Conservation (phyloP, 2,888 invertebrate species). For the Nomada ruficornis region DNA sequence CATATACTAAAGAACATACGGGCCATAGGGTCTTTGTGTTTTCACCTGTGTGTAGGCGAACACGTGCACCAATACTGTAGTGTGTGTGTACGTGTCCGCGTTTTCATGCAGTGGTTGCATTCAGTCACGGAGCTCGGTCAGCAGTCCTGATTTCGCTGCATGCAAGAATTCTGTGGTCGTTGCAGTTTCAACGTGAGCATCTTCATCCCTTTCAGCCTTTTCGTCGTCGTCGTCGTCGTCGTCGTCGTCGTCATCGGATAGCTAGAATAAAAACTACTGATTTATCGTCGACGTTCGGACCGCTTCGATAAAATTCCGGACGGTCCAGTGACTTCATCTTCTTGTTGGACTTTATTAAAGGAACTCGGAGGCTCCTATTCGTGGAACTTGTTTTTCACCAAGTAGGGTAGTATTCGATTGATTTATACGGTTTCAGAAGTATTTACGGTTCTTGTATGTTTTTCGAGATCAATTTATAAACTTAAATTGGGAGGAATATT, state of each 20-base stretch:
- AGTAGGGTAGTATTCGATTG: neutral
- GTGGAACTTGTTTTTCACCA: constrained; percentile 1
- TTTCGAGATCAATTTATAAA: too few species aligned
- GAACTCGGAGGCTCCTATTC: constrained; percentile 54
- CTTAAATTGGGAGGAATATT: too few species aligned
- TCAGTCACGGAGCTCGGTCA: constrained; percentile 72
- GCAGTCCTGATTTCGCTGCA: constrained; percentile 73
- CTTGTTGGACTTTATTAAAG: constrained; percentile 57
- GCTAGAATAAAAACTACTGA: constrained; percentile 75
- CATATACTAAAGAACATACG: neutral
- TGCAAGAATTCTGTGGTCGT: constrained; percentile 75
- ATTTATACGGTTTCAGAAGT: neutral
- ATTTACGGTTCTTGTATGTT: too few species aligned
- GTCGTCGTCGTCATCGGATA: constrained; percentile 49
- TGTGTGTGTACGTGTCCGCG: neutral
- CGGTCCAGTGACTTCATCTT: constrained; percentile 37
- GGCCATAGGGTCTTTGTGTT: neutral
- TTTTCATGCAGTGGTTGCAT: constrained; percentile 57
- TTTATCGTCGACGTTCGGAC: constrained; percentile 67
- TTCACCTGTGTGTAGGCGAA: neutral
- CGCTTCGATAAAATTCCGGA: constrained; percentile 74
- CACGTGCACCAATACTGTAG: constrained; percentile 8
- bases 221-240: constrained; percentile 55
- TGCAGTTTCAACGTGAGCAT: constrained; percentile 74
- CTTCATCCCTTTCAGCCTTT: constrained; percentile 64